Conservation (phyloP, 2,797 vertebrate species). For the Cacajao melanocephalus region DNA sequence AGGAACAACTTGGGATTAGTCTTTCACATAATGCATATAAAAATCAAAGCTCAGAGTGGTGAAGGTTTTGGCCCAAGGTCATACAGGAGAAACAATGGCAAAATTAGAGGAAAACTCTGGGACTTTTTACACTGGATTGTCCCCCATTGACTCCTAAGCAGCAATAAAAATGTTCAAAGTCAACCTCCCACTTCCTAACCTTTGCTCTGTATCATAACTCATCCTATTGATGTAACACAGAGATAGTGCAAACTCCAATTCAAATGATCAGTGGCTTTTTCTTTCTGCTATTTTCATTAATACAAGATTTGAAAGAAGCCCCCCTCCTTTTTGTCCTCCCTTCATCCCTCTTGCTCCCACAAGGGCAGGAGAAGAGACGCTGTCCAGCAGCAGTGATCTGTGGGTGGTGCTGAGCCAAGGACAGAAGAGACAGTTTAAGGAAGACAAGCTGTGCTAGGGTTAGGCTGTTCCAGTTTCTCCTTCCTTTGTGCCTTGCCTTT, state of each 20-base stretch:
- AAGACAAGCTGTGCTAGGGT: background rate
- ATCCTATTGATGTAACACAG: background rate
- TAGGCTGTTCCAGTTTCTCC: background rate
- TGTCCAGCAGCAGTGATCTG: too few species aligned
- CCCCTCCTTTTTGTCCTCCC: background rate
- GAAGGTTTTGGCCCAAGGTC: background rate
- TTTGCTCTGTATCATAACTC: background rate
- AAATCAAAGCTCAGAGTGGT: background rate
- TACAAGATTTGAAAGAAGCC: too few species aligned
- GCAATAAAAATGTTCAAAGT: background rate
- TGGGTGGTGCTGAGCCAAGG: background rate
- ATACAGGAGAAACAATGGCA: background rate
- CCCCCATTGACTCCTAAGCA: background rate
- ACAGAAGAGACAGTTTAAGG: background rate
- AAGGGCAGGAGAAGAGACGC: background rate
- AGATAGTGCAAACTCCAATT: background rate
- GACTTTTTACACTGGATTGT: background rate
- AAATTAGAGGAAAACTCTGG: background rate
- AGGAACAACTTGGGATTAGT: background rate
- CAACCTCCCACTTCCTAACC: background rate
- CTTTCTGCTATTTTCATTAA: background rate
- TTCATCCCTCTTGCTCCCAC: accelerated
- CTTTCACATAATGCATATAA: background rate
- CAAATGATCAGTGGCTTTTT: background rate
- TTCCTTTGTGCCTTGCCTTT: constrained; percentile 21